Evolutionary conservation across 2,797 vertebrate species (phyloP).

Genomic region (Eospalax fontanierii): DNA sequence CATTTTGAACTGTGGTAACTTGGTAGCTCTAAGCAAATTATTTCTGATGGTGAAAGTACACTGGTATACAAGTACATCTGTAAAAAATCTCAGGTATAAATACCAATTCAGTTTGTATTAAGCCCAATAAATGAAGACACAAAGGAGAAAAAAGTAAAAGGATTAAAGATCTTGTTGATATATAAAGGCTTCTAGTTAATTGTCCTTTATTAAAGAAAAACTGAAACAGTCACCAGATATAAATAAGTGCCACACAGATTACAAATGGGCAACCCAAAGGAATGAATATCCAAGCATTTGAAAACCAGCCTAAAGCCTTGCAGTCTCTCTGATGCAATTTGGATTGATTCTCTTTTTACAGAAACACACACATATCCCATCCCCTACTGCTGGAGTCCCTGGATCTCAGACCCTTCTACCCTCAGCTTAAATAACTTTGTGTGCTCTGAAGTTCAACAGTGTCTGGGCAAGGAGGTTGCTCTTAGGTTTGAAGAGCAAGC

Average conservation of each 20-base stretch:
- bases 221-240: conserved; percentile 48
- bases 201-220: conserved; percentile 60
- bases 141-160: conserved; percentile 55
- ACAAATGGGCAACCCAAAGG: conserved; percentile 48
- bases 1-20: conserved; percentile 73
- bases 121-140: conserved; percentile 67
- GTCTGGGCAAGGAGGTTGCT: conserved; percentile 50
- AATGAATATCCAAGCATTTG: conserved; percentile 34
- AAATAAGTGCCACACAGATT: background rate
- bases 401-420: background rate
- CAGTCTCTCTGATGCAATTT: conserved; percentile 53
- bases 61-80: conserved; percentile 54
- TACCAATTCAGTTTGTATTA: conserved; percentile 64
- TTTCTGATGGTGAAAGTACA: conserved; percentile 55
- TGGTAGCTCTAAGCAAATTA: conserved; percentile 66
- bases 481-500: conserved; percentile 18
- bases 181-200: conserved; percentile 63
- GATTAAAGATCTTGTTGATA: conserved; percentile 54
- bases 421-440: conserved; percentile 55
- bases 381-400: background rate
- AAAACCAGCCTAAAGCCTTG: conserved; percentile 32
- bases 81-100: conserved; percentile 69
- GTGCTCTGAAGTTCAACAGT: conserved; percentile 8
- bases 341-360: conserved; percentile 43
- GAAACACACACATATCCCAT: conserved; percentile 43